phyloP scores from a whole-genome alignment of 2,888 invertebrate genomes.

The Dryobotodes eremita region DNA sequence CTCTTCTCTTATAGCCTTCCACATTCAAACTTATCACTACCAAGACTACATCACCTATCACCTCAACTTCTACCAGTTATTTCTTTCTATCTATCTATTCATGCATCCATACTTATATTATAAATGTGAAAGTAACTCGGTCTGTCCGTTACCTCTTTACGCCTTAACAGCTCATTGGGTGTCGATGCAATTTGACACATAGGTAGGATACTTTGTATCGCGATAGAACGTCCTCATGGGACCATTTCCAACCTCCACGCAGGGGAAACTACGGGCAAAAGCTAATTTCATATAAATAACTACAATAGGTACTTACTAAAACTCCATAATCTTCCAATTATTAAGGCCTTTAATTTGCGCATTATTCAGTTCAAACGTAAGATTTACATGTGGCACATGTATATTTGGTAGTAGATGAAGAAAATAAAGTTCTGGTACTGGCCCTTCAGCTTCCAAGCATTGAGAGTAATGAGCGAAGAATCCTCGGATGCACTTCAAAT shows the following conservation, averaged over 20 bases:
- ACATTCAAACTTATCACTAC: too few relatives aligned
- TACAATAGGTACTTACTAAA: slow-evolving; percentile 31
- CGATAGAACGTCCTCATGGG: not conserved
- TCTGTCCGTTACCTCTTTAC: not conserved
- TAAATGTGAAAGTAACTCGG: too few relatives aligned
- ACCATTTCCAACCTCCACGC: not conserved
- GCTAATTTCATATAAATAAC: not conserved
- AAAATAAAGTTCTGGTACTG: slow-evolving; percentile 60
- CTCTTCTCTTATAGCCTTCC: too few relatives aligned
- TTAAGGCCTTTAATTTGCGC: slow-evolving; percentile 38
- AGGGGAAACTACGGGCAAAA: not conserved
- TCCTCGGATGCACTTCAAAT: slow-evolving; percentile 64
- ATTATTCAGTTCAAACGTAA: slow-evolving; percentile 25
- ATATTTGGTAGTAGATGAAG: slow-evolving; percentile 15
- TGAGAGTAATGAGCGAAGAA: slow-evolving; percentile 55
- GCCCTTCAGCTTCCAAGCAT: slow-evolving; percentile 56
- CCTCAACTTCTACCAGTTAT: too few relatives aligned
- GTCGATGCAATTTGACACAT: not conserved
- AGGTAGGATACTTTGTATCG: not conserved
- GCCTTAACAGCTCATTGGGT: not conserved
- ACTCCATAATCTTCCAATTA: slow-evolving; percentile 37
- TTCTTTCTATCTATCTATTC: too few relatives aligned
- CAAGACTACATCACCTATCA: too few relatives aligned
- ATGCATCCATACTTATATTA: too few relatives aligned
- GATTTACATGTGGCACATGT: slow-evolving; percentile 36